Evolutionary conservation across 2,797 vertebrate genomes (phyloP), one percentile per base, ranked within the genome.

Genomic region (Chaetophractus vellerosus): DNA sequence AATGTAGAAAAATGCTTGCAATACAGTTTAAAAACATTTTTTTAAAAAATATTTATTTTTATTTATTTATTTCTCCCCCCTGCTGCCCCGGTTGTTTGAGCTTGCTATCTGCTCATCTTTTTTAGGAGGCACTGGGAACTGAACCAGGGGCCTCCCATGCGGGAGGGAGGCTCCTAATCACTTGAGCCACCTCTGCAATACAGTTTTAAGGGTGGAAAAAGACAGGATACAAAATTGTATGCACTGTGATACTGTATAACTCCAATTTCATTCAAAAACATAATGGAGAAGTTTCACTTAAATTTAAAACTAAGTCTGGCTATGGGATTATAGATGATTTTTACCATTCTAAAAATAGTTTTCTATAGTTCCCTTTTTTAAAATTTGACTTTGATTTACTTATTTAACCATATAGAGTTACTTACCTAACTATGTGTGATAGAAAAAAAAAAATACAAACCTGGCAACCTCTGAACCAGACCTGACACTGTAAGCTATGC

Each of bases 251-350:
- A 84, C 31, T 1, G 12, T 33, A 48, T n/a, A 57, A 48, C 10
- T 76, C n/a, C 19, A 63, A 55, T 57, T 87, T 64, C 52, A 91
- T 55, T 85, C 0, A 83, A 86, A 90, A 92, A 52, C 19, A 59
- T 7, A 61, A 92, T 21, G 14, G 0, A 59, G 38, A 69, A 80
- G 57, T 91, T 48, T 93, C 52, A 18, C 45, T 28, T 59, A 90
- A 92, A 92, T 64, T 80, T 66, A 89, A 83, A 88, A 63, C 45
- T 76, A 78, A 88, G 24, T 91, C 48, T 92, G 59, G 33, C 24
- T 79, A 85, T 78, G 45, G 36, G 28, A 66, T 86, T 89, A 88
- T n/a, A 90, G 5, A 21, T 82, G 78, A 90, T 88, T 95, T 93
- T 87, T 88, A 72, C 24, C 6, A 31, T 45, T 87, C 61, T 28